Percentiles rank a stretch among this genome's conserved stretches.
These are phyloP conservation scores for Hemicentrotus pulcherrimus DNA, from an alignment of 35 echinoderm and acorn worm species.

Conservation along the genomic window DNA sequence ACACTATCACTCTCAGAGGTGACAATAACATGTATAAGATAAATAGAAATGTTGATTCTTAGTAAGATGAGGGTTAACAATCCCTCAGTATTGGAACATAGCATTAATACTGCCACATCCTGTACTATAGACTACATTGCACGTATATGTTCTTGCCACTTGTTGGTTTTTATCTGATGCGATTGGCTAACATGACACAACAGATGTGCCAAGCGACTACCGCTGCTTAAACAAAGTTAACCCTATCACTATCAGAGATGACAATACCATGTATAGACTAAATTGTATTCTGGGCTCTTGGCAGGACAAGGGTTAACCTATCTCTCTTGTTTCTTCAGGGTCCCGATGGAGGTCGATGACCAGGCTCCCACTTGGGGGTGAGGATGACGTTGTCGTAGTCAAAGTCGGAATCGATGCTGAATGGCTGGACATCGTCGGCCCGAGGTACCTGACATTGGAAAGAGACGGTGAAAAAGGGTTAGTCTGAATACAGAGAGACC, in stretches of 20 bases:
- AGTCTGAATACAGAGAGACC: no score
- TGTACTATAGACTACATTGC: no score
- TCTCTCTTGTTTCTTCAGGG: background rate
- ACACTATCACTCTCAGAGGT: no score
- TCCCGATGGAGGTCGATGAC: slow-evolving; percentile 28
- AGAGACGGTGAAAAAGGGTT: background rate
- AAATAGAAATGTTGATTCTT: no score
- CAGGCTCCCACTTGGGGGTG: slow-evolving; percentile 73
- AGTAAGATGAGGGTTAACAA: no score
- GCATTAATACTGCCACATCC: no score
- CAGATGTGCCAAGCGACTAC: no score
- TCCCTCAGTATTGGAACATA: no score
- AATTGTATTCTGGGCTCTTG: background rate
- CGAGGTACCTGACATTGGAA: slow-evolving; percentile 28
- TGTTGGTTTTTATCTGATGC: no score
- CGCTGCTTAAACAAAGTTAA: background rate
- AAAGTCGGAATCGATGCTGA: slow-evolving; percentile 80
- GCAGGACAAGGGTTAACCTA: background rate
- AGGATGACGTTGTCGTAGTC: slow-evolving; percentile 87
- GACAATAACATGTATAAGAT: no score
- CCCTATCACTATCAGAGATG: background rate
- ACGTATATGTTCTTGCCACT: no score
- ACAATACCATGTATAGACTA: background rate
- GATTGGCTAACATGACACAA: no score
- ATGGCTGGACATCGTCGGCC: slow-evolving; percentile 68